Conservation (phyloP, 2,797 vertebrate species). For the Micromesistius poutassou region DNA sequence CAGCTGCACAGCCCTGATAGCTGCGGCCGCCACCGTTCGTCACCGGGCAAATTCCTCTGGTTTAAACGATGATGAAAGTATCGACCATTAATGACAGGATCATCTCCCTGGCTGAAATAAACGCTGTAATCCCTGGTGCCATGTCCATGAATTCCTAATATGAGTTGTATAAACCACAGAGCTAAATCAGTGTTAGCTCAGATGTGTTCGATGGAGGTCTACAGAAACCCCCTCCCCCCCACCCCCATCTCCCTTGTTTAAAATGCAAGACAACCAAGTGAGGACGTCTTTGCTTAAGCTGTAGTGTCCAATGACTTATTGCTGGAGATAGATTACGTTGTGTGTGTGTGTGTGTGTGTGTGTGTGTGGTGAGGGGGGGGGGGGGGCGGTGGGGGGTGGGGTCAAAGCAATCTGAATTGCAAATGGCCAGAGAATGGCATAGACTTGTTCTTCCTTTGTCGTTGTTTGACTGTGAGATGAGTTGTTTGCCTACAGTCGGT, state of each 20-base stretch:
- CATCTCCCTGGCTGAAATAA: slow-evolving; percentile 99
- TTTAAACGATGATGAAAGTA: slow-evolving; percentile 99
- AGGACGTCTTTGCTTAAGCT: slow-evolving; percentile 90
- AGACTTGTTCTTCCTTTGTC: slow-evolving; percentile 42
- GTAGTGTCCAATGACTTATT: slow-evolving; percentile 90
- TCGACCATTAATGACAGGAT: slow-evolving; percentile 99
- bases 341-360: too few relatives aligned
- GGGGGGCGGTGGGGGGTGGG: slow-evolving; percentile 10
- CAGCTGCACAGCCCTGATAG: slow-evolving; percentile 99
- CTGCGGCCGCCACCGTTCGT: slow-evolving; percentile 91
- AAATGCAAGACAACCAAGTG: slow-evolving; percentile 88
- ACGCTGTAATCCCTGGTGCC: slow-evolving; percentile 99
- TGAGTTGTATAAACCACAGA: slow-evolving; percentile 99
- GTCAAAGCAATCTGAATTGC: slow-evolving; percentile 77
- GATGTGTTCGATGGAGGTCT: slow-evolving; percentile 77
- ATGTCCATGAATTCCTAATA: slow-evolving; percentile 99
- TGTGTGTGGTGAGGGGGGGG: not conserved
- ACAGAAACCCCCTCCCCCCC: slow-evolving; percentile 74
- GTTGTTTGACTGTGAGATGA: slow-evolving; percentile 44
- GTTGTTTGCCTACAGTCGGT: slow-evolving; percentile 52
- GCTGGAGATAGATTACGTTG: slow-evolving; percentile 77
- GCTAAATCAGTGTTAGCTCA: slow-evolving; percentile 99
- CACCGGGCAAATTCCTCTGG: slow-evolving; percentile 97
- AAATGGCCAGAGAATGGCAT: slow-evolving; percentile 71
- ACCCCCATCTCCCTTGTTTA: slow-evolving; percentile 80